Conservation (phyloP, 2,797 vertebrate species). For the Alectoris magna region DNA sequence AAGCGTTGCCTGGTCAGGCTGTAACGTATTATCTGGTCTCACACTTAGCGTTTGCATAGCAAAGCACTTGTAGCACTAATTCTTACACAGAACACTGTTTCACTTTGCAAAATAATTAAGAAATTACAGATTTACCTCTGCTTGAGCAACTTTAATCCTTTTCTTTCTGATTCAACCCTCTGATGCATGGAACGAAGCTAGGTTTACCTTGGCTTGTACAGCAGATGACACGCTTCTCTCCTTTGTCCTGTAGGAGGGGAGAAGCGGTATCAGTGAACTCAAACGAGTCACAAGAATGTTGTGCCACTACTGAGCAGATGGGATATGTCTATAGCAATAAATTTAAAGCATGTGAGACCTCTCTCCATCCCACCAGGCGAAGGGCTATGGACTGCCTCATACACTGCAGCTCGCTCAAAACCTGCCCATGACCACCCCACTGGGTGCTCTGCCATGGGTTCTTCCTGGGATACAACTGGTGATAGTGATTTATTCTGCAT, state of each 20-base stretch:
- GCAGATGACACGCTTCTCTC: background rate
- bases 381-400: background rate
- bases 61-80: background rate
- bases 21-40: background rate
- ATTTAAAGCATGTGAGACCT: background rate
- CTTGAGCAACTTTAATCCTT: background rate
- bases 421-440: background rate
- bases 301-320: background rate
- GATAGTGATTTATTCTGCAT: background rate
- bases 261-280: background rate
- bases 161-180: background rate
- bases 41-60: background rate
- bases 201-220: background rate
- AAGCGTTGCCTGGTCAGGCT: background rate
- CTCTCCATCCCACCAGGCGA: background rate
- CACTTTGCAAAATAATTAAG: slow-evolving; percentile 1
- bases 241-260: background rate
- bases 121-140: slow-evolving; percentile 2
- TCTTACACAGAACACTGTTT: background rate
- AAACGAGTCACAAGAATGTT: background rate
- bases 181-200: background rate
- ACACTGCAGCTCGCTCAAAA: background rate
- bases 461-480: background rate
- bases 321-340: background rate
- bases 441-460: rapidly evolving